Percentiles rank a stretch among this genome's conserved stretches.
Evolutionary conservation across 2,797 vertebrate genomes (phyloP).

Genomic region (Schizothorax lantsangensis): DNA sequence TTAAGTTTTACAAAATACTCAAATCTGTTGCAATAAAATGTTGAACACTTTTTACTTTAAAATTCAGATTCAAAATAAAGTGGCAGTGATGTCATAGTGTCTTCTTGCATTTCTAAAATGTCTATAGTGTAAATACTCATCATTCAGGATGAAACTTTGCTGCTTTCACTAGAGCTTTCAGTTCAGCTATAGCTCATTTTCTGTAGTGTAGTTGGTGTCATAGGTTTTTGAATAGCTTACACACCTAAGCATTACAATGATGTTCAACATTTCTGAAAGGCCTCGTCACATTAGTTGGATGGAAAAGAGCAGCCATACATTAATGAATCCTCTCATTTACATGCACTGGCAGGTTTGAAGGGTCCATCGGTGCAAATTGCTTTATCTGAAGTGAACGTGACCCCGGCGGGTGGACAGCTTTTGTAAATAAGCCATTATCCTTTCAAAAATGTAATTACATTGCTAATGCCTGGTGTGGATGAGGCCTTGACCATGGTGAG

Average conservation of each 20-base stretch:
- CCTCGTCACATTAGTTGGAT: conserved; percentile 56
- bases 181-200: not conserved
- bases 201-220: not conserved
- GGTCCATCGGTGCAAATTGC: conserved; percentile 75
- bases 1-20: too few relatives aligned
- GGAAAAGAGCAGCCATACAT: conserved; percentile 61
- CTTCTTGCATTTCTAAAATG: not conserved
- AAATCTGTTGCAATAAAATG: too few relatives aligned
- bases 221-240: not conserved
- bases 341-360: conserved; percentile 70
- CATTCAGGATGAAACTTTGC: not conserved
- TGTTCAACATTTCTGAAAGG: conserved; percentile 67
- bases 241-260: conserved; percentile 47
- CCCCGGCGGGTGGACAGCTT: conserved; percentile 64
- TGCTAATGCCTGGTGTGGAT: conserved; percentile 63
- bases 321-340: conserved; percentile 74
- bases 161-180: not conserved
- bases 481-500: conserved; percentile 40
- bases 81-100: not conserved
- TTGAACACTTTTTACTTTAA: too few relatives aligned
- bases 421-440: conserved; percentile 77
- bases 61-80: not conserved
- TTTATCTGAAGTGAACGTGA: conserved; percentile 70
- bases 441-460: conserved; percentile 71
- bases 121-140: not conserved